Evolutionary conservation across 1,140 invertebrate species (phyloP), one percentile per base, ranked within the genome.

Genomic region (Orchesella cincta): DNA sequence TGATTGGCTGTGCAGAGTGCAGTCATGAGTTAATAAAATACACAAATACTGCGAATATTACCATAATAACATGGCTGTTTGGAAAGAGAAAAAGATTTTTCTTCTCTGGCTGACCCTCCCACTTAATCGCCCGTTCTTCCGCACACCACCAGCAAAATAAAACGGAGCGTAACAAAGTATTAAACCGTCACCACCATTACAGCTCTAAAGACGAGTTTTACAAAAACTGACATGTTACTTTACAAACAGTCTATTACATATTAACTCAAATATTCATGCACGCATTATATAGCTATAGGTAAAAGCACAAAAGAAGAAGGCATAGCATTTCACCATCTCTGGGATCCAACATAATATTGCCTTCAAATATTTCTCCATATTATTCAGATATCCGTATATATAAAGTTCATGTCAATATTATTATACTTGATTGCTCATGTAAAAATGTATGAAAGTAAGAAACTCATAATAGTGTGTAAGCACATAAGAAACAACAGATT

Each of bases 11-110:
- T n/a, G n/a, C n/a, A n/a, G n/a, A n/a, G n/a, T n/a, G n/a, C n/a
- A n/a, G n/a, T n/a, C n/a, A n/a, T n/a, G n/a, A n/a, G n/a, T n/a
- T n/a, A n/a, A n/a, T n/a, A n/a, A n/a, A n/a, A n/a, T n/a, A 46
- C 52, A 14, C n/a, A 76, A 71, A 76, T 76, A 71, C 62, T 76
- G 75, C 62, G 75, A 76, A 76, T 71, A 76, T 71, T 76, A 76
- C 62, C 75, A 76, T 76, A 70, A 76, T 76, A 76, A 76, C 67
- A 76, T 54, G 75, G 36, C 54, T 76, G 35, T 51, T 76, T 71
- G 67, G 64, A 76, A 51, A 70, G 23, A 33, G n/a, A n/a, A n/a
- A n/a, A n/a, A n/a, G n/a, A n/a, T n/a, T 29, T 71, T 39, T 52
- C 20, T 46, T 8, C 5, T 46, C 5, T 46, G 39, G 39, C 20